Evolutionary conservation across 2,888 invertebrate species (phyloP).

Genomic region (Phyllotreta cruciferae): DNA sequence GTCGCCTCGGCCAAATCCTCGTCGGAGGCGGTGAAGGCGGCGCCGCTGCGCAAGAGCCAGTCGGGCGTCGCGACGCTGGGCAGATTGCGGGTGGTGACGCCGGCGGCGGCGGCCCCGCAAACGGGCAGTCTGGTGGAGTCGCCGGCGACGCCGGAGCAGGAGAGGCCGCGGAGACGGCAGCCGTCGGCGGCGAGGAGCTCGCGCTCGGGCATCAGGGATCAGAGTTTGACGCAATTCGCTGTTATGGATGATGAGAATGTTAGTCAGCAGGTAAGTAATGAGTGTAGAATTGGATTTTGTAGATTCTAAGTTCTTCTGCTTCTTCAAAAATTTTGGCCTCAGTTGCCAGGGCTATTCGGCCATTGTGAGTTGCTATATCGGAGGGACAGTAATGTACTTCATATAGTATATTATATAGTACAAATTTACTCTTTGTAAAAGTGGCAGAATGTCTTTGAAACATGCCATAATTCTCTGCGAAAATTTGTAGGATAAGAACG

Average conservation of each 20-base stretch:
- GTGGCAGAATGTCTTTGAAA: neutral
- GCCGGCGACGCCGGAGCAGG: conserved; percentile 54
- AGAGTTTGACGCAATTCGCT: conserved; percentile 88
- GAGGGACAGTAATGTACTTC: no score
- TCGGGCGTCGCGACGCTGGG: conserved; percentile 75
- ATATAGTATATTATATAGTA: no score
- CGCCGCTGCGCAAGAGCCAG: conserved; percentile 58
- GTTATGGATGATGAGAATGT: conserved; percentile 93
- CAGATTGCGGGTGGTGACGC: conserved; percentile 73
- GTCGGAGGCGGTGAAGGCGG: conserved; percentile 56
- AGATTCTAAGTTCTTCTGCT: no score
- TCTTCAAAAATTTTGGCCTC: neutral
- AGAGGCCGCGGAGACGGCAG: conserved; percentile 60
- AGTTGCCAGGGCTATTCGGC: no score
- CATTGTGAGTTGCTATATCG: neutral
- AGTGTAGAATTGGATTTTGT: no score
- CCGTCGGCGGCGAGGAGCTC: conserved; percentile 58
- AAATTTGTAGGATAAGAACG: conserved; percentile 1
- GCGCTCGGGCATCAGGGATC: conserved; percentile 70
- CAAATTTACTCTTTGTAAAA: neutral
- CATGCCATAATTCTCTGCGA: neutral
- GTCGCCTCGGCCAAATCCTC: conserved; percentile 65
- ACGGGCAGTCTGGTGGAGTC: conserved; percentile 49
- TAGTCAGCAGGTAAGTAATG: conserved; percentile 79
- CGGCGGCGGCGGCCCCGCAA: conserved; percentile 34